Percentiles rank a stretch among this genome's conserved stretches.
These are phyloP conservation scores for Gibbula magus DNA, from an alignment of 2,888 invertebrate genomes.

Conservation along the genomic window DNA sequence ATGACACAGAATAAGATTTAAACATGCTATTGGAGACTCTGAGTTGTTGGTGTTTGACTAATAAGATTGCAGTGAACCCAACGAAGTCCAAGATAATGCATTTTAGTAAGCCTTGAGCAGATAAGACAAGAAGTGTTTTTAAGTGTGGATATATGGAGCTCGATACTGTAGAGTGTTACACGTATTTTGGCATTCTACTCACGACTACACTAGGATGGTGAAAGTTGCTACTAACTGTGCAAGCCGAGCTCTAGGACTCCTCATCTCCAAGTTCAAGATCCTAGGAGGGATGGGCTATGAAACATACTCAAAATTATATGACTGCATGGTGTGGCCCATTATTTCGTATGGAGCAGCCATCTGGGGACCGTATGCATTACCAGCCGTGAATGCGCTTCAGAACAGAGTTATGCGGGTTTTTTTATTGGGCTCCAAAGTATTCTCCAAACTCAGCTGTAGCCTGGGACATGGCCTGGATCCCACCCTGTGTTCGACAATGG, in stretches of 20 bases:
- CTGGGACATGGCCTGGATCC: no score
- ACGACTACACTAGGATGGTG: constrained; percentile 16
- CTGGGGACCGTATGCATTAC: constrained; percentile 9
- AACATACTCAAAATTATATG: no score
- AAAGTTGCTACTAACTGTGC: constrained; percentile 6
- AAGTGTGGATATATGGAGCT: not conserved
- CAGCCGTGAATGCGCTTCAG: constrained; percentile 17
- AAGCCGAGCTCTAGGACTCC: no score
- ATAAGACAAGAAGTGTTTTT: not conserved
- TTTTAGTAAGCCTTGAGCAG: not conserved
- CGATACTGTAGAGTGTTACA: not conserved
- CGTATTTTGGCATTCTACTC: constrained; percentile 3
- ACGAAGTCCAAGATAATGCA: no score
- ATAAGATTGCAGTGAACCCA: no score
- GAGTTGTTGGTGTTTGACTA: no score
- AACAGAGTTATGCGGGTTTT: constrained; percentile 3
- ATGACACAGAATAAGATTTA: not conserved
- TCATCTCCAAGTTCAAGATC: no score
- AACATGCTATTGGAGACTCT: not conserved
- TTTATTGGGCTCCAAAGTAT: not conserved
- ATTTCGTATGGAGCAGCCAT: constrained; percentile 20
- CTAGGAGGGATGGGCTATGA: no score
- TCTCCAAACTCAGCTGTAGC: not conserved
- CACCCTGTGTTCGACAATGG: not conserved
- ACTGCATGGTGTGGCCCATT: no score